These are phyloP conservation scores for Drosophila merina DNA, from an alignment of 2,888 invertebrate genomes.

Conservation along the genomic window DNA sequence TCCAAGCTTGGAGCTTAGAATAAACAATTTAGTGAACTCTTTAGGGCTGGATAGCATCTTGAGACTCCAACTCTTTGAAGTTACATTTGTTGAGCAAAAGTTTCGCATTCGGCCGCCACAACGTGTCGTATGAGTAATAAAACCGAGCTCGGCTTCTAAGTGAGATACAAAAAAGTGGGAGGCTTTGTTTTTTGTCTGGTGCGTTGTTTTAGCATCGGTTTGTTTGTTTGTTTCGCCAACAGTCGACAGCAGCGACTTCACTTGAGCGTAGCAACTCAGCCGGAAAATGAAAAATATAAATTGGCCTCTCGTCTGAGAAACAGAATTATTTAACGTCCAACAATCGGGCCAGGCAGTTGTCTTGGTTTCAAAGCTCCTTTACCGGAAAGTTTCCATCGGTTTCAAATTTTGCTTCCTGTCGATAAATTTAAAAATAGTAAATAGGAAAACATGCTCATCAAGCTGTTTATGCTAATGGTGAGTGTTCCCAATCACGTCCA, in stretches of 20 bases:
- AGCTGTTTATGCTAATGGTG: slow-evolving; percentile 36
- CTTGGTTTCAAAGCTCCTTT: slow-evolving; percentile 34
- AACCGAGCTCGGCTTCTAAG: slow-evolving; percentile 56
- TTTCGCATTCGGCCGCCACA: slow-evolving; percentile 20
- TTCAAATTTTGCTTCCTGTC: slow-evolving; percentile 18
- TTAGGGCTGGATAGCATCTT: slow-evolving; percentile 52
- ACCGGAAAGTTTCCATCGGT: slow-evolving; percentile 3
- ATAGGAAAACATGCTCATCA: slow-evolving; percentile 31
- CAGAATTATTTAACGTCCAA: slow-evolving; percentile 77
- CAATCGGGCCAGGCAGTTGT: slow-evolving; percentile 64
- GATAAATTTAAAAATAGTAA: slow-evolving; percentile 10
- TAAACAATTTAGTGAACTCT: slow-evolving; percentile 27
- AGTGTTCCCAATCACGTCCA: slow-evolving; percentile 15
- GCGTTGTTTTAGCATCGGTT: slow-evolving; percentile 61
- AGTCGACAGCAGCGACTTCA: slow-evolving; percentile 49
- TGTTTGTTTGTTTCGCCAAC: slow-evolving; percentile 45
- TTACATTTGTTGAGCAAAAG: slow-evolving; percentile 2
- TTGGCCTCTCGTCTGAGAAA: slow-evolving; percentile 77
- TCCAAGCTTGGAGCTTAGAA: not conserved
- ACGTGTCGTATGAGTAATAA: slow-evolving; percentile 76
- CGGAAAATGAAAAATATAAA: slow-evolving; percentile 83
- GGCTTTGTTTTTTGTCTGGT: slow-evolving; percentile 62
- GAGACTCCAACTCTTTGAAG: slow-evolving; percentile 28
- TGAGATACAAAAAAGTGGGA: slow-evolving; percentile 46
- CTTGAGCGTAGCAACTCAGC: slow-evolving; percentile 77